A percentile compares a stretch with the other conserved stretches of the same genome.
Conservation (phyloP, 2,797 vertebrate genomes). For the Sternotherus odoratus region DNA sequence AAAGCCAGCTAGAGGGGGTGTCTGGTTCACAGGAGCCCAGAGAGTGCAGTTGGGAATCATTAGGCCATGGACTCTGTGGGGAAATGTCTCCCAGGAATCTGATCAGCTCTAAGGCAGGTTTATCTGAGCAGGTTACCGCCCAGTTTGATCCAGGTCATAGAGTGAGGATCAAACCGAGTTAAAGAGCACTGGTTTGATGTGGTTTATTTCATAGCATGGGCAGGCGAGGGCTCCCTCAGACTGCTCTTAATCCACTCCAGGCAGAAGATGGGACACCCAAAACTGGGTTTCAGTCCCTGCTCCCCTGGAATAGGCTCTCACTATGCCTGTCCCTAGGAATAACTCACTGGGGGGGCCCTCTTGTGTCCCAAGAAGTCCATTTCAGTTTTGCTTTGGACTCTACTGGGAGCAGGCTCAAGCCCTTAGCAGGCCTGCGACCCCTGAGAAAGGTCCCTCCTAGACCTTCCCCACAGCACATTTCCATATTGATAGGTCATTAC, state of each 20-base stretch:
- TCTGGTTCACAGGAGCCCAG: neutral
- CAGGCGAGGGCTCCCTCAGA: neutral
- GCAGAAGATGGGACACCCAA: neutral
- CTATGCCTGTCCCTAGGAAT: neutral
- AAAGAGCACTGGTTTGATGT: neutral
- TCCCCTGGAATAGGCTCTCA: neutral
- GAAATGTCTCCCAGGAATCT: neutral
- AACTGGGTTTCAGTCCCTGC: neutral
- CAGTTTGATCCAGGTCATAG: neutral
- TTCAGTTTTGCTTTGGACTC: neutral
- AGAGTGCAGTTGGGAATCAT: neutral
- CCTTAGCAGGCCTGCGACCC: neutral
- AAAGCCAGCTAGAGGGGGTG: neutral
- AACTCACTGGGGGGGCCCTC: neutral
- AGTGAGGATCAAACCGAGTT: neutral
- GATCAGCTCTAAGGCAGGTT: neutral
- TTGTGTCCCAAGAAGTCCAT: neutral
- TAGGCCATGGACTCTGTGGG: neutral
- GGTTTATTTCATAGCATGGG: neutral
- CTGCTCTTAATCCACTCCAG: neutral
- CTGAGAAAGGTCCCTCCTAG: neutral
- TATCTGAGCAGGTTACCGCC: neutral
- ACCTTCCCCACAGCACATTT: neutral
- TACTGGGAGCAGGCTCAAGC: neutral
- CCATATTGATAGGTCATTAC: neutral